Evolutionary conservation across 2,113 vertebrate species (phyloP).

Genomic region (Nesoenas mayeri): DNA sequence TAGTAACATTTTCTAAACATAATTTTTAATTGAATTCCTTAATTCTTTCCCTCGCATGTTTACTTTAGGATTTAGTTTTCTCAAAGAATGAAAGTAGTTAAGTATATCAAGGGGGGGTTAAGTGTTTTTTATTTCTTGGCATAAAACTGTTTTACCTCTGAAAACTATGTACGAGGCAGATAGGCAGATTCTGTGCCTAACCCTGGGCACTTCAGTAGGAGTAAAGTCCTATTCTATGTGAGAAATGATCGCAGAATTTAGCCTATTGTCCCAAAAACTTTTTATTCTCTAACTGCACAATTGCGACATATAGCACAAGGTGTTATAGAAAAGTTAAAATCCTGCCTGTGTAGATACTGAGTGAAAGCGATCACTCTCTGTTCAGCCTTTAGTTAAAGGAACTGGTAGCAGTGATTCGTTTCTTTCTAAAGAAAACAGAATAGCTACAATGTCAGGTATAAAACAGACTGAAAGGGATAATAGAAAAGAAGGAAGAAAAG

Average conservation of each 20-base stretch:
- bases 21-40: neutral
- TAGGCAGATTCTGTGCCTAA: neutral
- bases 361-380: neutral
- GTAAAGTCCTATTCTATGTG: neutral
- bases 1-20: neutral
- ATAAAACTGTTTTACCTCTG: neutral
- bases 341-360: neutral
- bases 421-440: conserved; percentile 19
- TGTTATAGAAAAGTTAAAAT: neutral
- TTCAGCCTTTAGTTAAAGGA: neutral
- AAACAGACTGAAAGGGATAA: neutral
- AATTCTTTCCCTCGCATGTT: neutral
- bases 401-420: neutral
- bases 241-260: neutral
- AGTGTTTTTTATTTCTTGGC: neutral
- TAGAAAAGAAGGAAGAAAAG: neutral
- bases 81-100: neutral
- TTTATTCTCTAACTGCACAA: neutral
- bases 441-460: neutral
- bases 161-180: neutral
- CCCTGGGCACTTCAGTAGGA: neutral
- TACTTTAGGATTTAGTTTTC: neutral
- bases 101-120: neutral
- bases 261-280: neutral
- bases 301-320: neutral